Base-by-base conservation (phyloP, 2,113 vertebrate genomes). In the Psilopsiagon aurifrons region DNA sequence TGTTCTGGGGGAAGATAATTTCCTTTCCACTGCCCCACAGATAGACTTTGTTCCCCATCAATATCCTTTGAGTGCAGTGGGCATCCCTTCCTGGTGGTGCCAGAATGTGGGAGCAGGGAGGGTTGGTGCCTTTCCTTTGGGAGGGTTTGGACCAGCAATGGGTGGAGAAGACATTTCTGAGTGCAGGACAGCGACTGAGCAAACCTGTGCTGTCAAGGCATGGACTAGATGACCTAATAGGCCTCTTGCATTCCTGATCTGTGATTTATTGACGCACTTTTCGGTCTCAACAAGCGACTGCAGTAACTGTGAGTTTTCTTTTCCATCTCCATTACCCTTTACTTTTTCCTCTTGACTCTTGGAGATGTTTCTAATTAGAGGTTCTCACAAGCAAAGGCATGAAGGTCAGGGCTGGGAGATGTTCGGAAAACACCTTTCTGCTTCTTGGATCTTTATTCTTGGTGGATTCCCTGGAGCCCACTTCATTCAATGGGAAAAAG, bases 361-460 rank as follows among this genome's bases (percentile, higher is more conserved):
- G 71, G 64, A 88, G 83, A 60, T 91, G 81, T 96, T 97, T 95
- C 92, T 69, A 86, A 23, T 96, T 92, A 88, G 33, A 93, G 79
- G 73, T 93, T 88, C 91, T 97, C 76, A 35, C 52, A 85, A 90
- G 94, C 20, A 81, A 86, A 96, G 47, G 57, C 52, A 62, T 63
- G 60, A 86, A 71, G 52, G 57, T 97, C 73, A 94, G 79, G 52
- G 46, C 74, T 92, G 81, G 80, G 83, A 95, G 94, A 88, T 76
- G 83, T 62, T 95, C 83, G 81, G 90, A 94, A 95, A 94, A 91
- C 80, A 86, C 68, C 74, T 94, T 86, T 47, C 79, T 68, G 59
- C 4, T 0, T 66, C 68, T 74, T 83, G 64, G 43, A 31, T 55
- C 95, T 95, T 96, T 81, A 88, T 59, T 92, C 52, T 83, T 59